Percentiles rank a stretch among this genome's conserved stretches.
Evolutionary conservation across 2,797 vertebrate genomes (phyloP).

Genomic region (Squalus acanthias): DNA sequence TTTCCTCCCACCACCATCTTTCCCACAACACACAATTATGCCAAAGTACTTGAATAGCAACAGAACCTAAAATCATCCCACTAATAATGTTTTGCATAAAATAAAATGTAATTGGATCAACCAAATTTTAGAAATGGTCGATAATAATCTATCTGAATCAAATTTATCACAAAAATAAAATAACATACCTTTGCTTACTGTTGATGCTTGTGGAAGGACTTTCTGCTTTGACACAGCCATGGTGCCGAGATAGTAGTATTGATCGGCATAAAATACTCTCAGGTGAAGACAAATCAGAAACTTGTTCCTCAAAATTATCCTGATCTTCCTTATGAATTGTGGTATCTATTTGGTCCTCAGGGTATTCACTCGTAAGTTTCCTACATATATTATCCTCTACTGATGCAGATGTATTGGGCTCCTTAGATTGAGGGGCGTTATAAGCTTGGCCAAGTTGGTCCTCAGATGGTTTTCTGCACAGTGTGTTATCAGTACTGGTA

Average conservation of each 20-base stretch:
- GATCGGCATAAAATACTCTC: conserved; percentile 5
- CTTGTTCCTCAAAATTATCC: conserved; percentile 2
- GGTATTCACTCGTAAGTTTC: conserved; percentile 18
- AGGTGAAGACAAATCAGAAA: conserved; percentile 26
- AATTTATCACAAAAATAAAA: conserved; percentile 34
- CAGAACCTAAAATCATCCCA: neutral
- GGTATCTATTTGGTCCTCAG: conserved; percentile 43
- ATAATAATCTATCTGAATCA: neutral
- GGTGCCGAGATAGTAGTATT: conserved; percentile 47
- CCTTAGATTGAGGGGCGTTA: neutral
- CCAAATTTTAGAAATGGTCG: neutral
- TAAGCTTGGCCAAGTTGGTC: neutral
- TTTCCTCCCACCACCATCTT: neutral
- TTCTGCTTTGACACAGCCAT: conserved; percentile 51
- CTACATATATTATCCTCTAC: conserved; percentile 41
- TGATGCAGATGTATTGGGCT: conserved; percentile 18
- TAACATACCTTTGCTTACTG: conserved; percentile 75
- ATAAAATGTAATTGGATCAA: neutral
- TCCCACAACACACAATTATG: neutral
- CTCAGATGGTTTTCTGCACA: conserved; percentile 42
- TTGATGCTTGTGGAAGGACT: conserved; percentile 55
- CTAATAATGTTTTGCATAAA: neutral
- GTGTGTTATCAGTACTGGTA: conserved; percentile 53
- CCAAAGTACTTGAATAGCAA: neutral
- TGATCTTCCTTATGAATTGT: neutral